Conservation (phyloP, 2,888 invertebrate species). For the Yponomeuta evonymella region DNA sequence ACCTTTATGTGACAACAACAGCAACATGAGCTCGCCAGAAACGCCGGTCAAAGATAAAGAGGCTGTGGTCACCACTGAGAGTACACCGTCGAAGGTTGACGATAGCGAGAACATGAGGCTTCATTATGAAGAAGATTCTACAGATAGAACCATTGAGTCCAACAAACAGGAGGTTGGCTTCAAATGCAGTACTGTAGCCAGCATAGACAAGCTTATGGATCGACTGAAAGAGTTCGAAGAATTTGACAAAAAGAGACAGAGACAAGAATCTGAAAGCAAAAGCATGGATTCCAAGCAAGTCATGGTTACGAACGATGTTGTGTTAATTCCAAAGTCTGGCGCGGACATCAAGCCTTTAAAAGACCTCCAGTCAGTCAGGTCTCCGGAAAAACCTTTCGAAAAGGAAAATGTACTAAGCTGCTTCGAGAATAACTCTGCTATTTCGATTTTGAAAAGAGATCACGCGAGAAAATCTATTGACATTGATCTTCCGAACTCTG, state of each 20-base stretch:
- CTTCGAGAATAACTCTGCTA: conserved; percentile 72
- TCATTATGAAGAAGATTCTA: conserved; percentile 63
- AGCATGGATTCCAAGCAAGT: conserved; percentile 52
- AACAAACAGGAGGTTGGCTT: conserved; percentile 53
- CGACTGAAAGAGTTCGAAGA: conserved; percentile 71
- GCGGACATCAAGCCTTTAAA: conserved; percentile 63
- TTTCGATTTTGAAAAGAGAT: conserved; percentile 70
- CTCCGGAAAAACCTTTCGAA: conserved; percentile 61
- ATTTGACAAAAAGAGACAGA: conserved; percentile 65
- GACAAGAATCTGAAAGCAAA: conserved; percentile 59
- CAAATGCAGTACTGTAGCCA: conserved; percentile 57
- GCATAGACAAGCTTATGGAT: conserved; percentile 70
- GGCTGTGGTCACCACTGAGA: conserved; percentile 40
- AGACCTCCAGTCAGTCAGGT: conserved; percentile 62
- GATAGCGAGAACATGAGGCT: conserved; percentile 66
- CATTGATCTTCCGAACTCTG: conserved; percentile 65
- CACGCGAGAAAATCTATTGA: conserved; percentile 65
- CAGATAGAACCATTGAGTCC: conserved; percentile 51
- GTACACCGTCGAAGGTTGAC: conserved; percentile 59
- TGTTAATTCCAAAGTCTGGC: conserved; percentile 66
- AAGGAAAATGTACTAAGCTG: conserved; percentile 70
- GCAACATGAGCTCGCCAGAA: conserved; percentile 43
- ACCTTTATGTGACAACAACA: conserved; percentile 54
- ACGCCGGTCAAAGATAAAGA: conserved; percentile 62
- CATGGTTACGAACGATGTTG: conserved; percentile 69